These are phyloP conservation scores for Camarhynchus parvulus DNA, from an alignment of 2,113 vertebrate genomes.

Conservation along the genomic window DNA sequence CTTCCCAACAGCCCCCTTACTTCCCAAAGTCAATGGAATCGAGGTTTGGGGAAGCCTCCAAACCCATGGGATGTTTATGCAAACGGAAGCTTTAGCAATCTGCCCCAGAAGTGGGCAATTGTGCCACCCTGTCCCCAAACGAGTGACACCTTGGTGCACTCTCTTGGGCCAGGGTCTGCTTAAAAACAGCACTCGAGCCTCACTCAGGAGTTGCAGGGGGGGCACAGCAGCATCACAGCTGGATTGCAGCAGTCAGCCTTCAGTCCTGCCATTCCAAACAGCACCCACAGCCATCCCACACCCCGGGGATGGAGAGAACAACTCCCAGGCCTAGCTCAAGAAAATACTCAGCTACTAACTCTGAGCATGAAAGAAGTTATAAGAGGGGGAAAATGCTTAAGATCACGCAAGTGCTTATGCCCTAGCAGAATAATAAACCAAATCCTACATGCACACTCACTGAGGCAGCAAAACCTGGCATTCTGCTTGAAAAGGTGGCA, in stretches of 20 bases:
- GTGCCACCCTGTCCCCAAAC: neutral
- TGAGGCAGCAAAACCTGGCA: neutral
- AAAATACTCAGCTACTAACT: neutral
- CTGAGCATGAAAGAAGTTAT: neutral
- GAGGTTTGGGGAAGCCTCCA: neutral
- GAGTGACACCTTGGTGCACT: neutral
- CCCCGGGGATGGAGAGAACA: neutral
- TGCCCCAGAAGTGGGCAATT: neutral
- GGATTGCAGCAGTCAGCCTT: rapidly evolving
- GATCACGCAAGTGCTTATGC: neutral
- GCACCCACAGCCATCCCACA: neutral
- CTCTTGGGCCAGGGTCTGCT: neutral
- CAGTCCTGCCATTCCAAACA: neutral
- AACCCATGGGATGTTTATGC: neutral
- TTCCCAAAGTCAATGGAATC: neutral
- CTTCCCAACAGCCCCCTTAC: neutral
- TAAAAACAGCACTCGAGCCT: neutral
- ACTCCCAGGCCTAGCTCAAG: neutral
- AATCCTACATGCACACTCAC: neutral
- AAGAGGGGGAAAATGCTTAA: neutral
- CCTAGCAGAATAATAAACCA: neutral
- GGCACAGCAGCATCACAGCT: neutral
- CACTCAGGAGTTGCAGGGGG: neutral
- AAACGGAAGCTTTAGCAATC: constrained; percentile 30
- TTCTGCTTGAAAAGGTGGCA: neutral